Evolutionary conservation across 2,797 vertebrate species (phyloP).

Genomic region (Gymnoscopelus braueri): DNA sequence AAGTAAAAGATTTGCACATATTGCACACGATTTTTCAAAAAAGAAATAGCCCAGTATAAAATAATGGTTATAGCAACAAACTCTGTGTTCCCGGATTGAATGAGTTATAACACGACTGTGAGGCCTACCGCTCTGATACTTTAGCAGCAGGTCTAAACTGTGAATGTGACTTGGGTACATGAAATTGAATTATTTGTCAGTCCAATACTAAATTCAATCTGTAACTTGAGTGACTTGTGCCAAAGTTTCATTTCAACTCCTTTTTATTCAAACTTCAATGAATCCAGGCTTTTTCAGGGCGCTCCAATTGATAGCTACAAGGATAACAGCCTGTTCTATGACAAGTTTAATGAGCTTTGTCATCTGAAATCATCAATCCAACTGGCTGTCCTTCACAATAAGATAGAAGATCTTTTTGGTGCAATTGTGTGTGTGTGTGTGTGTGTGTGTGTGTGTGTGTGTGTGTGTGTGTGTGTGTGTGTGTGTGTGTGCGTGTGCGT

Average conservation of each 20-base stretch:
- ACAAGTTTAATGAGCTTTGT: not conserved
- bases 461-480: too few species aligned
- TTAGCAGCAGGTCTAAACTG: not conserved
- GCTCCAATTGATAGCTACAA: not conserved
- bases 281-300: not conserved
- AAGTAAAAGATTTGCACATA: too few species aligned
- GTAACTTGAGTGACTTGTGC: not conserved
- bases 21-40: too few species aligned
- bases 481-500: too few species aligned
- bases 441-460: too few species aligned
- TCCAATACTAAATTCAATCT: slow-evolving; percentile 21
- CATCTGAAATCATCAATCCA: not conserved
- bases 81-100: too few species aligned
- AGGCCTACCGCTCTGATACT: not conserved
- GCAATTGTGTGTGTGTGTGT: too few species aligned
- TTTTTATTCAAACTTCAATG: slow-evolving; percentile 9
- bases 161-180: slow-evolving; percentile 1
- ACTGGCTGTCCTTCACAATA: not conserved
- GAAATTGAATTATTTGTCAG: slow-evolving; percentile 38
- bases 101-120: slow-evolving; percentile 17
- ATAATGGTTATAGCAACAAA: too few species aligned
- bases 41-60: too few species aligned
- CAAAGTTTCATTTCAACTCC: slow-evolving; percentile 1
- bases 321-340: not conserved
- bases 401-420: not conserved